Base-by-base conservation (phyloP, 2,113 vertebrate species). In the Mirza zaza region DNA sequence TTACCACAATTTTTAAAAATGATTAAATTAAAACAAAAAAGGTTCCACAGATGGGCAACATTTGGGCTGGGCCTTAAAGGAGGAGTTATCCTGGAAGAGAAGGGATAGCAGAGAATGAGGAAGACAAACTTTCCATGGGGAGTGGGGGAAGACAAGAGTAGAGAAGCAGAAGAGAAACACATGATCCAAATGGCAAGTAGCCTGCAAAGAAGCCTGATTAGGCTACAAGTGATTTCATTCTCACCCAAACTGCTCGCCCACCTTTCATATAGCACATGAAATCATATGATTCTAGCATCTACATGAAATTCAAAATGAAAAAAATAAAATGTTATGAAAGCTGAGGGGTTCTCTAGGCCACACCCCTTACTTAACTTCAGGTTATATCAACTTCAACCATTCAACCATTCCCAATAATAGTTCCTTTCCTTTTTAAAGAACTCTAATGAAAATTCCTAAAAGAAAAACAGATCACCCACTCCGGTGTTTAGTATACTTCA, bases 341-440 rank as follows among this genome's bases (percentile, higher is more conserved):
- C 42, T 45, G 10, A 34, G 39, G 82, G 11, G 25, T 39, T 59
- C 25, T 67, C 20, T 39, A n/a, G 23, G 29, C 6, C 48, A 13
- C 32, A 20, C 27, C 45, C 15, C 50, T 94, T 94, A 21, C 14
- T 15, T 80, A 59, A n/a, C n/a, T 36, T 87, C 73, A 70, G 29
- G 20, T 87, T 45, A 65, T 7, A 71, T 76, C 45, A 87, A 57
- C 15, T 61, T 50, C 50, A 71, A 20, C 6, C n/a, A 50, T 61
- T 59, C 50, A 71, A 21, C 8, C 32, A 50, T 77, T 76, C 42
- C 67, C 59, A 88, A 42, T 36, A 15, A 45, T 23, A 79, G 39
- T 34, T 77, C 32, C 42, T 93, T 77, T 93, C 63, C 34, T 84
- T 48, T 97, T 70, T 12, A 91, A 91, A 91, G 42, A 82, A 83